These are phyloP conservation scores for Glareola pratincola DNA, from an alignment of 2,113 vertebrate genomes.

Conservation along the genomic window DNA sequence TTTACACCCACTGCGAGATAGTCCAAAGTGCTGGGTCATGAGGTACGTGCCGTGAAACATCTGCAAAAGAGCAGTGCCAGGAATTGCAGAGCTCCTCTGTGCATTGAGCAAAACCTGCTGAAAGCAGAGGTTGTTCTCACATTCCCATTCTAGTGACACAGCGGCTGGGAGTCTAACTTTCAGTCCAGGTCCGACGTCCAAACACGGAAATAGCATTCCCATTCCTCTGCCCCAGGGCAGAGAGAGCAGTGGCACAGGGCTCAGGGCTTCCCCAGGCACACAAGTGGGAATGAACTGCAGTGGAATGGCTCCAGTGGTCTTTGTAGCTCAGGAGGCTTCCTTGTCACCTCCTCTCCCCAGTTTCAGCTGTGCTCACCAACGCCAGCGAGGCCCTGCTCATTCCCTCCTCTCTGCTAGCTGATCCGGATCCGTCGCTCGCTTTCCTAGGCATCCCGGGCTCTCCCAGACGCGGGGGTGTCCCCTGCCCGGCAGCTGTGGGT, in stretches of 20 bases:
- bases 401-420: background rate
- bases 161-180: background rate
- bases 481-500: rapidly evolving
- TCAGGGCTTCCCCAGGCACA: background rate
- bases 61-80: background rate
- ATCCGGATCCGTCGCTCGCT: rapidly evolving
- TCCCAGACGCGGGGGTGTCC: rapidly evolving
- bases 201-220: background rate
- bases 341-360: background rate
- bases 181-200: background rate
- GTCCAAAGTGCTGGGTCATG: background rate
- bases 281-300: background rate
- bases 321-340: background rate
- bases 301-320: background rate
- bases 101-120: background rate
- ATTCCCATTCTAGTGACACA: background rate
- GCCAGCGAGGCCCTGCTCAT: rapidly evolving
- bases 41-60: background rate
- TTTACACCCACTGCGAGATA: background rate
- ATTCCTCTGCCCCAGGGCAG: background rate
- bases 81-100: background rate
- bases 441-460: background rate
- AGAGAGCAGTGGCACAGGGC: background rate
- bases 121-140: background rate
- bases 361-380: background rate